These are phyloP conservation scores for Mercenaria mercenaria DNA, from an alignment of 1,140 invertebrate species.

Conservation along the genomic window DNA sequence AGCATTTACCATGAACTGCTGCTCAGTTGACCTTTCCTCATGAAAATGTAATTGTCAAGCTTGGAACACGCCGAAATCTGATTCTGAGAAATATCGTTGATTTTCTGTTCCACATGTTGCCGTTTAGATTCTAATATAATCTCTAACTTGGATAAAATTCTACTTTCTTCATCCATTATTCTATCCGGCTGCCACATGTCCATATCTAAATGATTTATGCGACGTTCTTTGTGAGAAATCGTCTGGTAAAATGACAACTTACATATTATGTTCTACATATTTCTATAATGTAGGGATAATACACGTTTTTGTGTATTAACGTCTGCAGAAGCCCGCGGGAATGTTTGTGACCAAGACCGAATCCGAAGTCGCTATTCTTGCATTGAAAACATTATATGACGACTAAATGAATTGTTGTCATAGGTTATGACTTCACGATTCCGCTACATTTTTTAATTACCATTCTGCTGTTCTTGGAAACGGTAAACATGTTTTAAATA, in stretches of 20 bases:
- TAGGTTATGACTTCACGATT: too few species aligned
- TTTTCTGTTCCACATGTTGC: not conserved
- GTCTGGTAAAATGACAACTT: not conserved
- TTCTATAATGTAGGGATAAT: too few species aligned
- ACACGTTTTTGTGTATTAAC: too few species aligned
- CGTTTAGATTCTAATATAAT: slow-evolving; percentile 10
- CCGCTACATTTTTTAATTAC: too few species aligned
- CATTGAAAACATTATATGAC: too few species aligned
- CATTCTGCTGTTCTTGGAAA: too few species aligned
- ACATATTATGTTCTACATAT: too few species aligned
- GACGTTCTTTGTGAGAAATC: not conserved
- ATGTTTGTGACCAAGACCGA: too few species aligned
- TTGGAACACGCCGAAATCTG: not conserved
- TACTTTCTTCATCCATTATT: not conserved
- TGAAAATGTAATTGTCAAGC: not conserved
- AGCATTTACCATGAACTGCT: not conserved
- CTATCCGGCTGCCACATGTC: not conserved
- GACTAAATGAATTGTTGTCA: too few species aligned
- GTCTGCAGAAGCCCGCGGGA: too few species aligned
- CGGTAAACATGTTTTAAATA: too few species aligned
- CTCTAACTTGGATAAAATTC: slow-evolving; percentile 10
- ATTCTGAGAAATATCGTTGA: not conserved
- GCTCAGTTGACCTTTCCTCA: not conserved
- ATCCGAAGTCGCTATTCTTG: too few species aligned
- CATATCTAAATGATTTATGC: not conserved